Evolutionary conservation across 2,113 vertebrate species (phyloP).

Genomic region (Aramus guarauna): DNA sequence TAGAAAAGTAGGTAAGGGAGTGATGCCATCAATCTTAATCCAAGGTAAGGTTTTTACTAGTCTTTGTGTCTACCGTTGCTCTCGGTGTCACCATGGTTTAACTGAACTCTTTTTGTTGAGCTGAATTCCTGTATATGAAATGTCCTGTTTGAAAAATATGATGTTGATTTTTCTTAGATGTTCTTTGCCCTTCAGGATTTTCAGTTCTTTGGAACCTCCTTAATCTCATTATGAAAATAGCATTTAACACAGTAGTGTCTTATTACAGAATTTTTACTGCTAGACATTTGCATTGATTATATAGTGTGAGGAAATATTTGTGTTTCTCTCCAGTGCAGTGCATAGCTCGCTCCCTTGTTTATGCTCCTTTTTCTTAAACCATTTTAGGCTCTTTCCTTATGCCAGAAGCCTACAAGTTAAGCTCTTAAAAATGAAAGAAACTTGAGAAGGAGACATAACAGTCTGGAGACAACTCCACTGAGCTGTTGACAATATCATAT

Average conservation of each 20-base stretch:
- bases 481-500: conserved; percentile 52
- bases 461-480: conserved; percentile 52
- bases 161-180: not conserved
- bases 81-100: not conserved
- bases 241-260: not conserved
- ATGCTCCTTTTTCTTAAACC: conserved; percentile 4
- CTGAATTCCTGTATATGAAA: not conserved
- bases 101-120: not conserved
- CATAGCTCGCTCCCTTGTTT: not conserved
- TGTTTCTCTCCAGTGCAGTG: not conserved
- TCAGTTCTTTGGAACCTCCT: not conserved
- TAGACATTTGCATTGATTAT: not conserved
- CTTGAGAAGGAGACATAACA: conserved; percentile 63
- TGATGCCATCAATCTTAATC: not conserved
- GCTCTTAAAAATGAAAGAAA: conserved; percentile 64
- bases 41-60: not conserved
- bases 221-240: not conserved
- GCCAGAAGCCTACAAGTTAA: conserved; percentile 49
- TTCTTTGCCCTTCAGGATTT: not conserved
- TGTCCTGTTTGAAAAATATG: not conserved
- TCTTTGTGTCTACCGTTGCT: not conserved
- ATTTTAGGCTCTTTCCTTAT: not conserved
- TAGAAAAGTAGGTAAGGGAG: not conserved
- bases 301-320: not conserved
- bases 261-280: not conserved